Evolutionary conservation across 92 coral and sea anemone species (phyloP).

Genomic region (Porites divaricata): DNA sequence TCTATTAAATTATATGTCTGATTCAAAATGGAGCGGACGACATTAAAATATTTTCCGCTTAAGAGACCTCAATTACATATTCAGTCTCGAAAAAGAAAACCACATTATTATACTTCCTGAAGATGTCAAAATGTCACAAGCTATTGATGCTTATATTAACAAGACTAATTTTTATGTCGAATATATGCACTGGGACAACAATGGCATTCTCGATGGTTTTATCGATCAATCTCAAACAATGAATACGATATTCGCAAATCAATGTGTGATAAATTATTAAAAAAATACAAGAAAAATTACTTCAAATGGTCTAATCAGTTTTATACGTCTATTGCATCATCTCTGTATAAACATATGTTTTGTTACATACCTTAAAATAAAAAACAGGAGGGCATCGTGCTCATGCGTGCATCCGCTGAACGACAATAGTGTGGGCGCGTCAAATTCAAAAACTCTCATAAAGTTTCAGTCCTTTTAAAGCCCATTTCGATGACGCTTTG

Average conservation of each 20-base stretch:
- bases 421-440: too few species aligned
- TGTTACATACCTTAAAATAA: not conserved
- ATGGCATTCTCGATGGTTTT: too few species aligned
- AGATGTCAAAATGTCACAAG: too few species aligned
- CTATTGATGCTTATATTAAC: too few species aligned
- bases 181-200: too few species aligned
- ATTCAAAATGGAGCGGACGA: not conserved
- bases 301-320: not conserved
- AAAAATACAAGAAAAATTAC: not conserved
- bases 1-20: not conserved
- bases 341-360: not conserved
- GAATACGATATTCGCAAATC: not conserved
- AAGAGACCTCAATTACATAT: not conserved
- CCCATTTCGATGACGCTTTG: too few species aligned
- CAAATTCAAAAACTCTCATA: too few species aligned
- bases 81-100: not conserved
- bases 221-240: too few species aligned
- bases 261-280: not conserved
- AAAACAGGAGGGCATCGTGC: too few species aligned
- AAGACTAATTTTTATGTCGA: too few species aligned
- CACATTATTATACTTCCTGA: not conserved
- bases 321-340: not conserved
- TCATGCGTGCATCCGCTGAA: too few species aligned
- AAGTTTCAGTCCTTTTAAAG: too few species aligned
- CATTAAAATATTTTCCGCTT: not conserved